Evolutionary conservation across 2,113 vertebrate genomes (phyloP), one percentile per base, ranked within the genome.

Genomic region (Cryptotis parvus): DNA sequence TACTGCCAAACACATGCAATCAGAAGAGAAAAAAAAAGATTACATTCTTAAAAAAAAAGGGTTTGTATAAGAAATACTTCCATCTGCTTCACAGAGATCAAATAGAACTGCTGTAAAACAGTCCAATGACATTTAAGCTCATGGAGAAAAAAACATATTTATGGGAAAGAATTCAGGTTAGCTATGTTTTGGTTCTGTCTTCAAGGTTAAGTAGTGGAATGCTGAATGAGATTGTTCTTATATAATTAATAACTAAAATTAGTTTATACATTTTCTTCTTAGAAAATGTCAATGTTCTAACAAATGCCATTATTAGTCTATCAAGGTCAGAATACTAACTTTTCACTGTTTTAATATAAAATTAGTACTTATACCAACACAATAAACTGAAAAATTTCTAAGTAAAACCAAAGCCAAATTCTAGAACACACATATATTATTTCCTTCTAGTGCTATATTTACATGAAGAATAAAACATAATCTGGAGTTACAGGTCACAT

Each of bases 1-100:
- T 61, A 73, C 86, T 94, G 97, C 97, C 97, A 98, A 97, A 98
- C 95, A 96, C 89, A 97, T 94, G 98, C 93, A 97, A 97, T 97
- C 94, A 96, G 86, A 87, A 92, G 58, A 92, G 76, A 91, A 96
- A 92, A 96, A 92, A 94, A 94, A 89, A 80, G 52, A 96, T 97
- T 97, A 96, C 96, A 94, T 97, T 97, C 93, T 97, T 49, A n/a
- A n/a, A n/a, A n/a, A 95, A 97, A 87, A 82, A 97, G 97, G 95
- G 92, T 95, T 94, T 93, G 86, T 93, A 96, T 96, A 97, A 95
- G 96, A 97, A 98, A 96, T 95, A 88, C 92, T 97, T 95, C 96
- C 96, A 97, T 98, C 97, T 97, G 95, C 96, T 97, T 86, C 63
- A 76, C 18, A 91, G 70, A 97, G 95, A 97, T 98, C 94, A 98